Conservation (phyloP, 2,113 vertebrate species). For the Oophaga pumilio region DNA sequence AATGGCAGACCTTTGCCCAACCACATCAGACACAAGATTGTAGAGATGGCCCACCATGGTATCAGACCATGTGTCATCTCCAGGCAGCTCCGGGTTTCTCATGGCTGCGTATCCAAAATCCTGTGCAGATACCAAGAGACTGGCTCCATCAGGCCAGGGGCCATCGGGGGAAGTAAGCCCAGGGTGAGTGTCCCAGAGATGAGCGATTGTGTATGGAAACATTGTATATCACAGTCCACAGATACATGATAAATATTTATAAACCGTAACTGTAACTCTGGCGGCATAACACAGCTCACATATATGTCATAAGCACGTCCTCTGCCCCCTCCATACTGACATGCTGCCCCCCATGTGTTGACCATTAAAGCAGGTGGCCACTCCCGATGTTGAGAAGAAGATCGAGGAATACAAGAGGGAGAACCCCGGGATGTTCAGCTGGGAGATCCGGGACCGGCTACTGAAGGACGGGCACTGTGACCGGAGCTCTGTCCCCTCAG, state of each 20-base stretch:
- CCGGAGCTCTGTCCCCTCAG: slow-evolving; percentile 97
- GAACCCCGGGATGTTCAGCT: slow-evolving; percentile 98
- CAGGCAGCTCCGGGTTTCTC: slow-evolving; percentile 92
- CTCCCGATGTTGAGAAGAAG: slow-evolving; percentile 97
- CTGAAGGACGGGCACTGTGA: slow-evolving; percentile 98
- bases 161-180: slow-evolving; percentile 97
- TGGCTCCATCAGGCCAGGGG: slow-evolving; percentile 94
- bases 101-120: slow-evolving; percentile 98
- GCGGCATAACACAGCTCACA: background rate
- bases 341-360: slow-evolving; percentile 1
- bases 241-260: background rate
- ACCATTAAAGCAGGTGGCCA: slow-evolving; percentile 95
- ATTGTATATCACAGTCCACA: background rate
- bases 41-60: slow-evolving; percentile 98
- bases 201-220: background rate
- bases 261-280: too few species aligned
- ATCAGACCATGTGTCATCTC: slow-evolving; percentile 98
- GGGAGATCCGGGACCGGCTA: slow-evolving; percentile 97
- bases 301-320: background rate
- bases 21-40: slow-evolving; percentile 98
- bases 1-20: slow-evolving; percentile 95
- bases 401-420: slow-evolving; percentile 98
- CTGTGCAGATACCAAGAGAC: slow-evolving; percentile 98
- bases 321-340: background rate
- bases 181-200: slow-evolving; percentile 84